phyloP scores from a whole-genome alignment of 2,888 invertebrate species.

The Noctua pronuba region DNA sequence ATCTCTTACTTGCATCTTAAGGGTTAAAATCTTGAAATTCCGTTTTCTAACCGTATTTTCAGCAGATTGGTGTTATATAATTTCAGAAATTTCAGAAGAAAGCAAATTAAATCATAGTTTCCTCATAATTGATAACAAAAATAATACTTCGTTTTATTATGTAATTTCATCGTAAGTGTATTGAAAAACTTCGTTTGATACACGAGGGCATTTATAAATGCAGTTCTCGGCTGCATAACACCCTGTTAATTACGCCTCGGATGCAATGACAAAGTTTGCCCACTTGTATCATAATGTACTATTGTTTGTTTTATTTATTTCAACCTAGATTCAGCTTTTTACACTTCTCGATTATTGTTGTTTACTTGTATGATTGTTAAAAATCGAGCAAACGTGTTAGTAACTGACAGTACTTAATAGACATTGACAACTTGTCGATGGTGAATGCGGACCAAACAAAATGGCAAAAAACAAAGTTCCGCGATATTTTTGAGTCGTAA shows the following conservation, averaged over 20 bases:
- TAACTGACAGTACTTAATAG: background rate
- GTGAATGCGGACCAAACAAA: background rate
- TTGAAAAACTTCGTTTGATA: too few relatives aligned
- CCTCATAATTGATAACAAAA: background rate
- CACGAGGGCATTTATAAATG: too few relatives aligned
- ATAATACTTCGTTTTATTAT: background rate
- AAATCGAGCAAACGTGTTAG: background rate
- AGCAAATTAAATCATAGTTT: too few relatives aligned
- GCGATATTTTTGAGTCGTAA: background rate
- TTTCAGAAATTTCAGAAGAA: background rate
- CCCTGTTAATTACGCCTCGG: background rate
- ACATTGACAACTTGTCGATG: background rate
- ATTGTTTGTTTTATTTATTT: background rate
- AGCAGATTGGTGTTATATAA: background rate
- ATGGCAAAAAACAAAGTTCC: background rate
- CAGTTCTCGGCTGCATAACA: too few relatives aligned
- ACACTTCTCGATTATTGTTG: background rate
- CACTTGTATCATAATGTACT: background rate
- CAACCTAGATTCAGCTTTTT: background rate
- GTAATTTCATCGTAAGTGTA: background rate
- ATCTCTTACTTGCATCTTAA: background rate
- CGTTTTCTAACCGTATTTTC: background rate
- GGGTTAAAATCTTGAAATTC: background rate
- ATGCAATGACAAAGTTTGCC: background rate
- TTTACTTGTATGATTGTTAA: background rate